Evolutionary conservation across 2,888 invertebrate genomes (phyloP), one percentile per base, ranked within the genome.

Genomic region (Opisthograptis luteolata): DNA sequence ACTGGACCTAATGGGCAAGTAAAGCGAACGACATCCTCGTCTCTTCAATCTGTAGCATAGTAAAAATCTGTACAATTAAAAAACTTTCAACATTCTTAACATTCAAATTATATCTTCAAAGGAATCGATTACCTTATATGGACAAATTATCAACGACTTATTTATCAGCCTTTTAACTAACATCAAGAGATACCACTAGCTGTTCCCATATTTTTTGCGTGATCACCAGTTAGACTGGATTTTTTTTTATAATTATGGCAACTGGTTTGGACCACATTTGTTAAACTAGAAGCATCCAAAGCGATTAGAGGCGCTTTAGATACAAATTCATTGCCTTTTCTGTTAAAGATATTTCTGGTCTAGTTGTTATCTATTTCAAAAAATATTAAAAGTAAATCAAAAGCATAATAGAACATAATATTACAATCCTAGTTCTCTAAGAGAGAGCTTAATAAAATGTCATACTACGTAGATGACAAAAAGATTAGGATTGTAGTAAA

Each of bases 141-240:
- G 28, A 13, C 19, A 15, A 44, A 52, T 52, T 42, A 50, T 40
- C 32, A 14, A 40, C 14, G 55, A 63, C 62, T 58, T 51, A 60
- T 55, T 64, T 60, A 64, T 62, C 55, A 57, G 49, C 47, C 19
- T 53, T 55, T 53, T 52, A 58, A 60, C 53, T 55, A 55, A 44
- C 66, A 60, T 67, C 60, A 57, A 55, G 58, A 66, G 52, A 62
- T 61, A 64, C n/a, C n/a, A n/a, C n/a, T n/a, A 65, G 58, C 52
- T 49, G 62, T 61, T 64, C 58, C 53, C 62, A 55, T 60, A 62
- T 56, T 73, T 72, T 73, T 73, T 69, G 55, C 65, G 60, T 60
- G 39, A 43, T 55, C 42, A 64, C 69, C 56, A 30, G 72, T 64
- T 52, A 17, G 40, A 64, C 74, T 25, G 60, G 70, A 47, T 67